These are phyloP conservation scores for Pectinophora gossypiella DNA, from an alignment of 1,140 invertebrate genomes.

Conservation along the genomic window DNA sequence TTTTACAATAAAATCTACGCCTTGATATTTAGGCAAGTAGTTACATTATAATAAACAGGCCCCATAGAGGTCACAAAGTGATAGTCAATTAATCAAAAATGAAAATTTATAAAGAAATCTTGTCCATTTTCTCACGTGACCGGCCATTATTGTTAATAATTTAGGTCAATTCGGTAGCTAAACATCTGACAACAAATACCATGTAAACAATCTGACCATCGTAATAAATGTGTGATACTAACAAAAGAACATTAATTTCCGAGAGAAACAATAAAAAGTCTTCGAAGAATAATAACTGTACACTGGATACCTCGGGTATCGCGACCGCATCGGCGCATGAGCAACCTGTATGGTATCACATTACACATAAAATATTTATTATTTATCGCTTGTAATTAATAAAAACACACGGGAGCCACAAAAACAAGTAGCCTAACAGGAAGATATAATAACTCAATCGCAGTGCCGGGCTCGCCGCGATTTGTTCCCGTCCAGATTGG, in stretches of 20 bases:
- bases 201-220: conserved; percentile 11
- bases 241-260: conserved; percentile 33
- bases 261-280: conserved; percentile 53
- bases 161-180: conserved; percentile 32
- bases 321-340: conserved; percentile 40
- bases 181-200: too few species aligned
- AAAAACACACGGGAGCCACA: conserved; percentile 66
- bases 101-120: too few species aligned
- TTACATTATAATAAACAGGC: too few species aligned
- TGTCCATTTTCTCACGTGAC: too few species aligned
- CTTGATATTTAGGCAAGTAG: too few species aligned
- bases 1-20: too few species aligned
- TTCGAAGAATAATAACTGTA: conserved; percentile 56
- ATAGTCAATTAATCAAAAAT: too few species aligned
- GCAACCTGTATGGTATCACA: conserved; percentile 53
- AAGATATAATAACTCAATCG: conserved; percentile 74
- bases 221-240: conserved; percentile 10
- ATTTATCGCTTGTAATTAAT: conserved; percentile 72
- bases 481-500: conserved; percentile 67
- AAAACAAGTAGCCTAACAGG: conserved; percentile 73
- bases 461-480: conserved; percentile 46
- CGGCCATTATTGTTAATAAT: conserved; percentile 1
- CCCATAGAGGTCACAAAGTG: too few species aligned
- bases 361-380: conserved; percentile 73
- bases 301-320: conserved; percentile 41